Conservation (phyloP, 2,888 invertebrate species). For the Colostygia pectinataria region DNA sequence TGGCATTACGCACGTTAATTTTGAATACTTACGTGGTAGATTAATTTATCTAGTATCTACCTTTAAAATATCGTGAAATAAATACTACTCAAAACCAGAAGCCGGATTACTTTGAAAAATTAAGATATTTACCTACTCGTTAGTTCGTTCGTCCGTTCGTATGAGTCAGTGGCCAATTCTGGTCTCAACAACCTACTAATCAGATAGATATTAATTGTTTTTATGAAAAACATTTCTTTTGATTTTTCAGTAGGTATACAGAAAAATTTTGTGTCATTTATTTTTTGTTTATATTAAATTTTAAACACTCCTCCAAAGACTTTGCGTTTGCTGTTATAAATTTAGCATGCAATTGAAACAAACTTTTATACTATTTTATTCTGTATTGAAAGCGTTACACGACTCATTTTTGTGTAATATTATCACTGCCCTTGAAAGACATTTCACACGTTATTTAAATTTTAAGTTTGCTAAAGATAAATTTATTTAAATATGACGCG, state of each 20-base stretch:
- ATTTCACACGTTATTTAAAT: conserved; percentile 33
- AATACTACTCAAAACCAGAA: too few relatives aligned
- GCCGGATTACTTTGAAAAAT: too few relatives aligned
- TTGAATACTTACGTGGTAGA: too few relatives aligned
- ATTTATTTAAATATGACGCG: conserved; percentile 40
- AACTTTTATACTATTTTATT: conserved; percentile 6
- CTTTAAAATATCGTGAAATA: too few relatives aligned
- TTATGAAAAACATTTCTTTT: too few relatives aligned
- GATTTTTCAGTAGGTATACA: neutral
- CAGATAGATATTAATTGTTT: too few relatives aligned
- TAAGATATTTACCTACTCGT: too few relatives aligned
- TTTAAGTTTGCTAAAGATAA: conserved; percentile 37
- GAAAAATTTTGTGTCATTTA: neutral
- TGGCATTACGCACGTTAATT: too few relatives aligned
- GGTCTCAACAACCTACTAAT: too few relatives aligned
- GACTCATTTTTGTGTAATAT: conserved; percentile 6
- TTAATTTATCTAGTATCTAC: too few relatives aligned
- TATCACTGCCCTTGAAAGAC: conserved; percentile 30
- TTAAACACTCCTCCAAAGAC: conserved; percentile 22
- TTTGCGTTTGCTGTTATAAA: conserved; percentile 21
- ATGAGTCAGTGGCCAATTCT: too few relatives aligned
- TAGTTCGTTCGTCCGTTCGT: too few relatives aligned
- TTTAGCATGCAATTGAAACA: conserved; percentile 22
- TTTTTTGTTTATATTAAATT: conserved; percentile 19
- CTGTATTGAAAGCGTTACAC: conserved; percentile 17